Conservation (phyloP, 2,888 invertebrate genomes). For the Agapetus fuscipes region DNA sequence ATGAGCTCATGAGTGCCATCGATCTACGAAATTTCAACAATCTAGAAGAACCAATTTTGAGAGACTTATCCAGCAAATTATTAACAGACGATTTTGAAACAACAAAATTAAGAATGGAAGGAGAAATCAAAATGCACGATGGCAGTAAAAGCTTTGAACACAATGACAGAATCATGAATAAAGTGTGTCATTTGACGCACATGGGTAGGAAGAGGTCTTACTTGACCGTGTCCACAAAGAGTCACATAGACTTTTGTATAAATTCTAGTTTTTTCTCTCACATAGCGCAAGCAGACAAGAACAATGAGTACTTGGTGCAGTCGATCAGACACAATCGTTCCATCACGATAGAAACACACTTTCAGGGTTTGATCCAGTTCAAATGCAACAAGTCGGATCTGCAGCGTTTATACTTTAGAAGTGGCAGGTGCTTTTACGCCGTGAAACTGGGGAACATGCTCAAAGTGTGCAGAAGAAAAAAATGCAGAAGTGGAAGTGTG, state of each 20-base stretch:
- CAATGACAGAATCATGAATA: no score
- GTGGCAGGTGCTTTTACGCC: constrained; percentile 19
- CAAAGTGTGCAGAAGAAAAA: constrained; percentile 18
- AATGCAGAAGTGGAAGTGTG: constrained; percentile 17
- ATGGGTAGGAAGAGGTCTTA: no score
- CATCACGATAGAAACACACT: constrained; percentile 14
- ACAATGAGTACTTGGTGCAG: constrained; percentile 4
- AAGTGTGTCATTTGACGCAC: no score
- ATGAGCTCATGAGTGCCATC: no score
- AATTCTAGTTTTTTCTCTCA: constrained; percentile 9
- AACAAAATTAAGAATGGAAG: no score
- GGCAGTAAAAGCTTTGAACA: no score
- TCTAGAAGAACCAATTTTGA: no score
- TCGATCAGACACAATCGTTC: constrained; percentile 11
- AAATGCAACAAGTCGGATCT: constrained; percentile 19
- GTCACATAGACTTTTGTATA: constrained; percentile 10
- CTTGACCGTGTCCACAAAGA: constrained; percentile 9
- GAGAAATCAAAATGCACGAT: no score
- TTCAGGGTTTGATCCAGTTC: constrained; percentile 3
- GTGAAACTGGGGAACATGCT: constrained; percentile 16
- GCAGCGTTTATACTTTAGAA: constrained; percentile 12
- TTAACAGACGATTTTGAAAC: no score
- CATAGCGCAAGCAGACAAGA: constrained; percentile 6
- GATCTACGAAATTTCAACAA: no score
- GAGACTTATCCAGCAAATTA: no score